Evolutionary conservation across 2,888 invertebrate genomes (phyloP), one percentile per base, ranked within the genome.

Genomic region (Apotomis turbidana): DNA sequence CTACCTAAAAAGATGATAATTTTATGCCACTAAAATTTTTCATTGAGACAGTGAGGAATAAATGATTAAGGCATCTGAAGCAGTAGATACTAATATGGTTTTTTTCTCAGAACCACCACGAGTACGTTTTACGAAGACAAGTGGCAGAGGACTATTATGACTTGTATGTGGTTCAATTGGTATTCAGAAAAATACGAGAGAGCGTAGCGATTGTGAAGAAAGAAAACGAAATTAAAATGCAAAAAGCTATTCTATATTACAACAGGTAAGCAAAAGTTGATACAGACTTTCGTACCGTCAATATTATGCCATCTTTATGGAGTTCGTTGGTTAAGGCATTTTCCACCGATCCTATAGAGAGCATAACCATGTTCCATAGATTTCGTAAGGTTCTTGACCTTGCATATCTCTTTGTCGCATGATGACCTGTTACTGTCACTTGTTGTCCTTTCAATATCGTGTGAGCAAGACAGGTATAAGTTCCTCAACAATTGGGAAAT

Each of bases 121-220:
- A 89, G 58, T 90, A 87, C 71, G 85, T 90, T 54, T 88, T 94
- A 76, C 95, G 95, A 82, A 90, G 92, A 79, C 95, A 96, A 89
- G 96, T 96, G 0, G 97, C 97, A 3, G 94, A 95, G 70, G 97
- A 97, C 84, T 95, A 95, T 86, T 95, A 95, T 77, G 96, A 96
- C 74, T 89, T 96, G 70, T 95, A 94, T 76, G 80, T 95, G n/a
- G 90, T 91, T 60, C 94, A 94, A 64, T 80, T 89, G 57, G 89
- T 89, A 62, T 94, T 96, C 64, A 87, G 87, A 51, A 87, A 87
- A 71, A 95, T 96, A 90, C 84, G 88, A 3, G 83, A 87, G 59
- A 90, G 90, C 27, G 85, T 92, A 0, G 83, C 86, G 5, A 80
- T 93, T 38, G 80, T 92, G 52, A 94, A 89, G 78, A 83, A 91